Evolutionary conservation across 2,113 vertebrate genomes (phyloP).

Genomic region (Esox niger): DNA sequence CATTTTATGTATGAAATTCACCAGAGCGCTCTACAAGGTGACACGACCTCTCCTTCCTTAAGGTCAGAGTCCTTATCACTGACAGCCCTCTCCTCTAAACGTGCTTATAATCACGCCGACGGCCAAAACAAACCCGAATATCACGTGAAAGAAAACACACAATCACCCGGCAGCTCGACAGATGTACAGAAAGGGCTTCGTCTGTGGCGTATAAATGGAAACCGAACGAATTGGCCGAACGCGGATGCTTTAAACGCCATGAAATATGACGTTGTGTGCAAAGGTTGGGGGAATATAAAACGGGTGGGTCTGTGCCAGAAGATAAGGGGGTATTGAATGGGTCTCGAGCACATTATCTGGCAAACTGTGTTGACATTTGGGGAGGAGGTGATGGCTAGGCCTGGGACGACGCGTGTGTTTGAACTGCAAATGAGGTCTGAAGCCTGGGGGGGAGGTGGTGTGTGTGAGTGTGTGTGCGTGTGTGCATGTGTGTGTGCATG

Average conservation of each 20-base stretch:
- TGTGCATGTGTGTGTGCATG: not conserved
- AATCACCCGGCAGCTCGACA: not conserved
- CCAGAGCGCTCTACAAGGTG: not conserved
- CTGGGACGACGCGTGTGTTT: conserved; percentile 23
- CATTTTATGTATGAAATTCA: conserved; percentile 10
- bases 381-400: conserved; percentile 26
- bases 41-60: conserved; percentile 5
- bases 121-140: not conserved
- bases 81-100: not conserved
- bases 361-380: conserved; percentile 39
- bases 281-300: conserved; percentile 3
- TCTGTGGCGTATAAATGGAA: not conserved
- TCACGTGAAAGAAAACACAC: not conserved
- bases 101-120: not conserved
- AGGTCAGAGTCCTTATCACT: conserved; percentile 6
- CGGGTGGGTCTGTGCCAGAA: conserved; percentile 23
- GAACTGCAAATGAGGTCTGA: conserved; percentile 36
- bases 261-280: conserved; percentile 16
- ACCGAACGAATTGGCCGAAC: not conserved
- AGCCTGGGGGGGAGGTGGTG: not conserved
- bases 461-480: not conserved
- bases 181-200: not conserved
- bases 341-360: conserved; percentile 30
- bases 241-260: not conserved
- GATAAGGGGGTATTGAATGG: conserved; percentile 24